phyloP scores from a whole-genome alignment of 2,888 invertebrate species.

The Sinopyrophorus schimmeli region DNA sequence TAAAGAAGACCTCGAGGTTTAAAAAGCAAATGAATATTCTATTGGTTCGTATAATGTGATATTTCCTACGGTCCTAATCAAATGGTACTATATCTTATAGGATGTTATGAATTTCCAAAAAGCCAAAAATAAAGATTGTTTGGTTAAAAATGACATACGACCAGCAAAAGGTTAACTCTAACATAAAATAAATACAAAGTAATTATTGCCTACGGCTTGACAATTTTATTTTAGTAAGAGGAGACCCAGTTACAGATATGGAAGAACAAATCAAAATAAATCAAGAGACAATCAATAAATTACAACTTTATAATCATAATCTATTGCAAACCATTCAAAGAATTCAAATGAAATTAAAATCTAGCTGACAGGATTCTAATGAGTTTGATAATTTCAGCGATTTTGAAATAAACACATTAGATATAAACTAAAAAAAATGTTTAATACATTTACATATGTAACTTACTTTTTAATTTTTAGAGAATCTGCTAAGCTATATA shows the following conservation, averaged over 20 bases:
- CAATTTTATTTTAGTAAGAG: constrained; percentile 21
- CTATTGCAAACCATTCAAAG: constrained; percentile 24
- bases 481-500: no score
- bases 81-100: no score
- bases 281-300: constrained; percentile 26
- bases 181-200: not conserved
- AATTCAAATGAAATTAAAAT: no score
- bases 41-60: not conserved
- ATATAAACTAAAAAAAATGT: no score
- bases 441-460: no score
- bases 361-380: no score
- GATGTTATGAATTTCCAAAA: constrained; percentile 4
- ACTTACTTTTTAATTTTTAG: no score
- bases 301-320: constrained; percentile 31
- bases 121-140: not conserved
- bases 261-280: constrained; percentile 34
- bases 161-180: not conserved
- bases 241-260: constrained; percentile 37
- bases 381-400: no score
- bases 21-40: not conserved
- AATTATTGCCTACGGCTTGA: not conserved
- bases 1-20: no score
- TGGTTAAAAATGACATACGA: not conserved
- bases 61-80: no score
- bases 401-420: no score